Evolutionary conservation across 2,888 invertebrate species (phyloP).

Genomic region (Tiliacea aurago): DNA sequence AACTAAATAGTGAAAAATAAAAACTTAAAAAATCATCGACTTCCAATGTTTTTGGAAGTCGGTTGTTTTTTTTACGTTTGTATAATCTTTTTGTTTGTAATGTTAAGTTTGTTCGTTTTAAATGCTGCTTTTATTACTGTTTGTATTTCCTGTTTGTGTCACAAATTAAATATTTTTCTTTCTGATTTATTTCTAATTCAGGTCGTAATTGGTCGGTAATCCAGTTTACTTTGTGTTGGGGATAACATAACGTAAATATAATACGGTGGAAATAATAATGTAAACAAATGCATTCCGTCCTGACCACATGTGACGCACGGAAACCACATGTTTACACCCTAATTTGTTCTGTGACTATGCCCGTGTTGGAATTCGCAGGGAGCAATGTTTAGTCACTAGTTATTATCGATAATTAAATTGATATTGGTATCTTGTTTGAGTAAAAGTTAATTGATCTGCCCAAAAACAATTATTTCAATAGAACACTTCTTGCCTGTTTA

Average conservation of each 20-base stretch:
- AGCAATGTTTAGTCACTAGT: not conserved
- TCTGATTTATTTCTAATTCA: too few species aligned
- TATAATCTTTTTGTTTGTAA: too few species aligned
- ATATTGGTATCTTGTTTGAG: not conserved
- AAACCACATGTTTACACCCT: conserved; percentile 43
- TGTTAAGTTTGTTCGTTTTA: too few species aligned
- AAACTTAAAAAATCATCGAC: too few species aligned
- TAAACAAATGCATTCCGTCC: conserved; percentile 38
- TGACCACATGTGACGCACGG: conserved; percentile 47
- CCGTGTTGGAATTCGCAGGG: conserved; percentile 21
- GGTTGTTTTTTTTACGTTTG: too few species aligned
- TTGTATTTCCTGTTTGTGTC: too few species aligned
- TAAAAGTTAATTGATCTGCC: not conserved
- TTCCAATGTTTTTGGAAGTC: too few species aligned
- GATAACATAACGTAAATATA: conserved; percentile 35
- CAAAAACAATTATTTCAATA: not conserved
- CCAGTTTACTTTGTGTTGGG: conserved; percentile 31
- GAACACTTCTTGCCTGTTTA: not conserved
- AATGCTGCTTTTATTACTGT: too few species aligned
- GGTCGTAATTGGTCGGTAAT: conserved; percentile 23
- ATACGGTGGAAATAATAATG: conserved; percentile 22
- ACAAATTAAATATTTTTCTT: too few species aligned
- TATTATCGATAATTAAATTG: not conserved
- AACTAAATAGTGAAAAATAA: too few species aligned
- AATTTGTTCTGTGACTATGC: conserved; percentile 6